A percentile compares a stretch with the other conserved stretches of the same genome.
These are phyloP conservation scores for Pelosia muscerda DNA, from an alignment of 2,888 invertebrate species.

Conservation along the genomic window DNA sequence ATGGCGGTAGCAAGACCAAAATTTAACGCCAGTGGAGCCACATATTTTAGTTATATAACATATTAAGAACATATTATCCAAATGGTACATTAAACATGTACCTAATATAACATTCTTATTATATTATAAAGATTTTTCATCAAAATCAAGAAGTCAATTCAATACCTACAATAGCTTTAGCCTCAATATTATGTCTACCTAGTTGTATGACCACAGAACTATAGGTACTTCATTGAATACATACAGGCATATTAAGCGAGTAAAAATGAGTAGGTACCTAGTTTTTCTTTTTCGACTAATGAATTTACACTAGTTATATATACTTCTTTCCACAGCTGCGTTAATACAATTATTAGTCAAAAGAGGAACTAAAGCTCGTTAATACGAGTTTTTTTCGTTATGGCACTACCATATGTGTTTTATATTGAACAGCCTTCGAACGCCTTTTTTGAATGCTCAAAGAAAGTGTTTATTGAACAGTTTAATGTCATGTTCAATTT, in stretches of 20 bases:
- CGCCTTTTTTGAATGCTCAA: too few species aligned
- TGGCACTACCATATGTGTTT: conserved; percentile 38
- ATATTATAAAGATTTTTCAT: too few species aligned
- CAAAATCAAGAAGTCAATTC: not conserved
- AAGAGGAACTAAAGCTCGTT: conserved; percentile 56
- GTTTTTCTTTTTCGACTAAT: conserved; percentile 53
- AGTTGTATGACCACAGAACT: too few species aligned
- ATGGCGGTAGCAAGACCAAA: too few species aligned
- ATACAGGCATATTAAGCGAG: conserved; percentile 49
- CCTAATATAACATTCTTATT: too few species aligned
- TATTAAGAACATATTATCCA: too few species aligned
- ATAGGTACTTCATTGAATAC: conserved; percentile 17
- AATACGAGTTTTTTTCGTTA: too few species aligned
- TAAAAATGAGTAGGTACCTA: conserved; percentile 65
- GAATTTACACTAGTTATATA: conserved; percentile 53
- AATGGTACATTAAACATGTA: too few species aligned
- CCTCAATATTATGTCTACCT: too few species aligned
- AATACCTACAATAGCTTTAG: not conserved
- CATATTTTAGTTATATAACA: too few species aligned
- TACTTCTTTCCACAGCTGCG: conserved; percentile 41
- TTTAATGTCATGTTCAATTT: conserved; percentile 10
- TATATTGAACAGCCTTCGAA: conserved; percentile 31
- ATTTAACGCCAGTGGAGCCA: too few species aligned
- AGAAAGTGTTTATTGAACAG: conserved; percentile 22
- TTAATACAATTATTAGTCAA: conserved; percentile 70